Evolutionary conservation across 2,888 invertebrate species (phyloP).

Genomic region (Notocelia uddmanniana): DNA sequence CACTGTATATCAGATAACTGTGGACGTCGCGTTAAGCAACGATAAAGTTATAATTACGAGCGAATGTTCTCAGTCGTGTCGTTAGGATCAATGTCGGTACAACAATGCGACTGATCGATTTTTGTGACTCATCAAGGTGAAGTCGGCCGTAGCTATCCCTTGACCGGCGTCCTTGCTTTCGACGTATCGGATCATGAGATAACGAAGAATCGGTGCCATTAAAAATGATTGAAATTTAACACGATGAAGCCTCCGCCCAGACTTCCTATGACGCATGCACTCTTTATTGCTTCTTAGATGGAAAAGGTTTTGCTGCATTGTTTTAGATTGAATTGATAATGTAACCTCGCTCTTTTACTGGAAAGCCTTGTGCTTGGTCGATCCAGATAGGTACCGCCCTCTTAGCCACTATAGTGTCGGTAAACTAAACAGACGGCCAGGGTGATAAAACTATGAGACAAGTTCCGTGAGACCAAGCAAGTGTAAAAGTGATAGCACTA

Average conservation of each 20-base stretch:
- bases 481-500: background rate
- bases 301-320: conserved; percentile 21
- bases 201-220: conserved; percentile 61
- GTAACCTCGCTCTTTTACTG: conserved; percentile 53
- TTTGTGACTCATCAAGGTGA: conserved; percentile 77
- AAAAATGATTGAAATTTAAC: conserved; percentile 51
- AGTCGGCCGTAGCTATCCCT: conserved; percentile 73
- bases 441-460: background rate
- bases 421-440: background rate
- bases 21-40: conserved; percentile 59
- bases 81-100: conserved; percentile 72
- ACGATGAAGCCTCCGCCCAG: conserved; percentile 39
- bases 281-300: conserved; percentile 18
- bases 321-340: conserved; percentile 7
- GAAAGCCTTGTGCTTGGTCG: background rate
- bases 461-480: background rate
- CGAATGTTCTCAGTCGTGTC: conserved; percentile 67
- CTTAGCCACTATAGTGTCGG: background rate
- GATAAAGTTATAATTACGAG: conserved; percentile 70
- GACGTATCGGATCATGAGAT: conserved; percentile 69
- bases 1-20: conserved; percentile 79
- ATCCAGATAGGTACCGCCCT: background rate
- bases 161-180: conserved; percentile 83
- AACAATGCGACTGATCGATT: conserved; percentile 66
- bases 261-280: conserved; percentile 42